phyloP scores from a whole-genome alignment of 2,113 vertebrate species.

The Corythoichthys haematopterus region DNA sequence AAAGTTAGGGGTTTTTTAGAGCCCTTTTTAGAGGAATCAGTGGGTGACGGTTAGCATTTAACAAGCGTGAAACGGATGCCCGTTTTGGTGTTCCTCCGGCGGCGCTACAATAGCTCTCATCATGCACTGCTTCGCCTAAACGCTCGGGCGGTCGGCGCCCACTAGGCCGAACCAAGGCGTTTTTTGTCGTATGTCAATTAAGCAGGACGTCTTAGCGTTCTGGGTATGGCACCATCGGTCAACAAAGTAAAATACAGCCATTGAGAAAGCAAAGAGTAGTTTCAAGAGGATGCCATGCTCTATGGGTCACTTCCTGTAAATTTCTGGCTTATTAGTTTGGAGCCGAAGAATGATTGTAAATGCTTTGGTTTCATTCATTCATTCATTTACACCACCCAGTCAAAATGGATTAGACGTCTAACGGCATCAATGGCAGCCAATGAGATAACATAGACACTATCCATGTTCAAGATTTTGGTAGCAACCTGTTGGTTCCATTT shows the following conservation, averaged over 20 bases:
- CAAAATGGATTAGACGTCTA: too few species aligned
- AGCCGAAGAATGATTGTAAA: too few species aligned
- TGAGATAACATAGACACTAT: too few species aligned
- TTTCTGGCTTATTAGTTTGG: too few species aligned
- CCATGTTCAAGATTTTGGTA: too few species aligned
- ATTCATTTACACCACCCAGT: too few species aligned
- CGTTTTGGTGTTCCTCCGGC: constrained; percentile 18
- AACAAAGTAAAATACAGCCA: not conserved
- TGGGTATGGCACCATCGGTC: not conserved
- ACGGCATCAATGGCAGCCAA: too few species aligned
- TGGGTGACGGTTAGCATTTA: constrained; percentile 5
- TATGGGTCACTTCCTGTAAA: too few species aligned
- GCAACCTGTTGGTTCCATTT: too few species aligned
- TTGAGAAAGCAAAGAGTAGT: not conserved
- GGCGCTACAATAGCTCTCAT: constrained; percentile 42
- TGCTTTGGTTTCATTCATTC: too few species aligned
- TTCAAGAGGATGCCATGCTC: too few species aligned
- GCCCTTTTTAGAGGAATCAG: not conserved
- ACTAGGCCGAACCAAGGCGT: not conserved
- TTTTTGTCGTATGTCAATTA: constrained; percentile 11
- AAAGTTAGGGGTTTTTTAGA: too few species aligned
- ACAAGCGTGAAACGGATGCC: constrained; percentile 10
- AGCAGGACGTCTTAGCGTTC: not conserved
- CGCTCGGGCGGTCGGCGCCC: constrained; percentile 28
- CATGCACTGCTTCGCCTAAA: constrained; percentile 17